phyloP scores from a whole-genome alignment of 2,113 vertebrate species.

The Erythrocercus mccallii region DNA sequence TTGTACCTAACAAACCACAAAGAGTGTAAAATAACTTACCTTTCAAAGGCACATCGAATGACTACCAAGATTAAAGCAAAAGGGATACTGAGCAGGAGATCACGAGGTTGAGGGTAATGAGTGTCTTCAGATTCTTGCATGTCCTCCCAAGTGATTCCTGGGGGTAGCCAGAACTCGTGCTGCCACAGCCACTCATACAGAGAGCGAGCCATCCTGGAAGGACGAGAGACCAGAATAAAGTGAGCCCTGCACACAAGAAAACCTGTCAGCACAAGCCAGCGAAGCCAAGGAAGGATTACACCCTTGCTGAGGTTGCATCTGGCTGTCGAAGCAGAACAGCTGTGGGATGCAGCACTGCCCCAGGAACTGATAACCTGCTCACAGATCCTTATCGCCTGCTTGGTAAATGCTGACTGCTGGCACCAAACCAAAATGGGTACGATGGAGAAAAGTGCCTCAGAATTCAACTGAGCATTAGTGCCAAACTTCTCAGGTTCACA shows the following conservation, averaged over 20 bases:
- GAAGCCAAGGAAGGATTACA: background rate
- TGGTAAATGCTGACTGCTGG: background rate
- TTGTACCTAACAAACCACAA: background rate
- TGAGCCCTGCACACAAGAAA: background rate
- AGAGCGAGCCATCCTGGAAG: conserved; percentile 77
- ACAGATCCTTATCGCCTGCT: background rate
- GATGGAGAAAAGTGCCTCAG: background rate
- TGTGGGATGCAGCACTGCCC: background rate
- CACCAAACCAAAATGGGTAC: background rate
- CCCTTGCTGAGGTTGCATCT: background rate
- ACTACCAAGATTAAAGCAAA: conserved; percentile 78
- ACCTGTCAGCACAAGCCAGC: background rate
- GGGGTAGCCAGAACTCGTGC: conserved; percentile 85
- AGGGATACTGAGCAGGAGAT: conserved; percentile 80
- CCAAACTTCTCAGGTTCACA: background rate
- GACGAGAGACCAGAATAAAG: background rate
- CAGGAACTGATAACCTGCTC: background rate
- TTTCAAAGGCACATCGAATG: conserved; percentile 81
- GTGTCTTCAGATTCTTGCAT: conserved; percentile 70
- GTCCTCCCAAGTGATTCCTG: conserved; percentile 81
- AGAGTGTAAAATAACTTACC: conserved; percentile 66
- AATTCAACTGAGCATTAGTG: background rate
- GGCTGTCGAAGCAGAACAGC: background rate
- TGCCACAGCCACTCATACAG: conserved; percentile 86
- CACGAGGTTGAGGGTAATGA: conserved; percentile 75